phyloP scores from a whole-genome alignment of 2,113 vertebrate species.

The Indicator maculatus region DNA sequence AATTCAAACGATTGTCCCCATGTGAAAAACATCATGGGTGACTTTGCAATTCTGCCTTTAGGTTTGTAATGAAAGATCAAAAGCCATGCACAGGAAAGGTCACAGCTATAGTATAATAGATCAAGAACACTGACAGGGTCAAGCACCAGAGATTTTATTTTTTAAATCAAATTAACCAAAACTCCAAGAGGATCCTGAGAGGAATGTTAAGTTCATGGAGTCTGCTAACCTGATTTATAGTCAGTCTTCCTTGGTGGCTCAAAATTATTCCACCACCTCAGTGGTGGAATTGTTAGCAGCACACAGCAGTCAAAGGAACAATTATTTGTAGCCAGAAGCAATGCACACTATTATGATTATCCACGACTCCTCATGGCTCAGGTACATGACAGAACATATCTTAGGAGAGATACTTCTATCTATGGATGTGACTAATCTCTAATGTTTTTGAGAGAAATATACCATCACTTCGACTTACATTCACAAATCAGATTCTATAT shows the following conservation, averaged over 20 bases:
- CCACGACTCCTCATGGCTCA: background rate
- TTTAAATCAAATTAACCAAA: background rate
- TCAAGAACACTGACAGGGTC: background rate
- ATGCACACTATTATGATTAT: background rate
- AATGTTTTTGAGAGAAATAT: background rate
- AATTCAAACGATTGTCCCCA: background rate
- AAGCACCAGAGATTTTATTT: background rate
- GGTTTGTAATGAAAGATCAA: background rate
- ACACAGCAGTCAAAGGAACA: background rate
- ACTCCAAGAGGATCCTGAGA: background rate
- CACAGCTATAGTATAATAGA: background rate
- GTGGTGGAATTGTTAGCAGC: background rate
- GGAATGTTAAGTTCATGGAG: background rate
- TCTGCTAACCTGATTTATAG: background rate
- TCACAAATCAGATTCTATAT: background rate
- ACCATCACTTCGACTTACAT: background rate
- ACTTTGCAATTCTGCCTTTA: background rate
- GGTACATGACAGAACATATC: background rate
- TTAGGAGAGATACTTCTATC: background rate
- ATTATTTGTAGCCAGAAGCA: background rate
- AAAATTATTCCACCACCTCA: background rate
- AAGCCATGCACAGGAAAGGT: background rate
- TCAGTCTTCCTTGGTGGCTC: background rate
- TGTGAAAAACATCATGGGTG: accelerated
- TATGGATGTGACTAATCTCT: background rate